Evolutionary conservation across 2,797 vertebrate genomes (phyloP), one percentile per base, ranked within the genome.

Genomic region (Crocodylus rhombifer): DNA sequence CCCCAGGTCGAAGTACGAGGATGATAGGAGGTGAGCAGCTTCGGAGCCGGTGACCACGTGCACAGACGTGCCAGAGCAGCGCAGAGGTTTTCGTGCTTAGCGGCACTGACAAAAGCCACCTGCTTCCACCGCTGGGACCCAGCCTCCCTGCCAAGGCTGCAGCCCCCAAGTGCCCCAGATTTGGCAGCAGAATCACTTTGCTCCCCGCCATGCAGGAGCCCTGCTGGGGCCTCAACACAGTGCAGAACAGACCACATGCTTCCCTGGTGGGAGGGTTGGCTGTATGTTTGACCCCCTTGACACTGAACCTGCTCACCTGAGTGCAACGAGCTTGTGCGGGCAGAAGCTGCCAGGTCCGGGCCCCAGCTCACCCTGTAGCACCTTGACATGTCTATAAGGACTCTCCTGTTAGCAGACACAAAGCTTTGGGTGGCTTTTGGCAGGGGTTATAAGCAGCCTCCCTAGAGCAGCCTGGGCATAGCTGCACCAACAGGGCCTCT

Each of bases 1-100:
- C 92, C 96, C 18, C 97, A 99, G 99, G 83, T 99, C 98, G 36
- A 99, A 99, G 93, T 99, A 99, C 2, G 99, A 99, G 95, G 99
- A 99, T 89, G 99, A 99, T 84, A 97, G 98, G 95, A 99, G 99
- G 99, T 99, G 98, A 98, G 98, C 92, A 60, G 8, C 57, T 4
- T 55, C 0, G 1, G 55, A 69, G 23, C 25, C 1, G 2, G 64
- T 2, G 2, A 21, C 56, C 42, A 10, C 20, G 0, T 1, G 1
- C 18, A 75, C 58, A 14, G 62, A 5, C 10, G 80, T 0, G 3
- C 6, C 20, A 23, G 67, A 20, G 63, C 62, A 23, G 18, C 14
- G 5, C 14, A 7, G n/a, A 16, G 23, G 26, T 11, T 62, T 16
- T 51, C 82, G 30, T 60, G 10, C 42, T 56, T 16, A 18, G 58